Evolutionary conservation across 2,888 invertebrate genomes (phyloP), one percentile per base, ranked within the genome.

Genomic region (Nephrotoma guestfalica): DNA sequence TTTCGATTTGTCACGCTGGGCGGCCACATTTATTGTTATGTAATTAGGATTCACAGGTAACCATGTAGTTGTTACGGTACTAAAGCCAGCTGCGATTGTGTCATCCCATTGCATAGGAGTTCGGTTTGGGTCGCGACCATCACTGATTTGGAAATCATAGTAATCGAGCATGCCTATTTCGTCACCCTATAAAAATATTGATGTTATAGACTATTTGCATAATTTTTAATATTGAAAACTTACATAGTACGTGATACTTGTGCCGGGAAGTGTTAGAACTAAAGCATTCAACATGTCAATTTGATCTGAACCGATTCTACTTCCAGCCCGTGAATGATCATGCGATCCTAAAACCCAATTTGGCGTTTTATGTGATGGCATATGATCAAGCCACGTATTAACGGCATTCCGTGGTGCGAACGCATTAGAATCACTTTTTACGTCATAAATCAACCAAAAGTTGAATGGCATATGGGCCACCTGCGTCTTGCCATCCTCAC

Each of bases 231-330:
- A 30, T 47, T 6, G 15, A 83, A 11, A 9, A 51, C 86, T 86
- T 86, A 89, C 97, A 89, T 97, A 96, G 91, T 97, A 97, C 0
- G 95, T 94, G 15, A 96, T 93, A 0, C 95, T 93, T 0, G 95
- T 94, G 45, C 97, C 97, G 0, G 96, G 96, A 30, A 97, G 91
- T 13, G 95, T 90, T 89, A 95, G 92, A 87, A 94, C 93, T 86
- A 97, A 91, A 89, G 95, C 93, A 89, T 95, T 95, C 4, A 96
- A 90, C 0, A 94, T 93, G 87, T 96, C 95, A 0, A 94, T 93
- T 90, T 94, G 93, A 87, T 93, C 93, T 6, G 90, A 90, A 0
- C 95, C 94, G 89, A 94, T 93, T n/a, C 95, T 93, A 30, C n/a
- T 40, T 0, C 93, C 93, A 89, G 94, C 92, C 86, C 95, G 92